Evolutionary conservation across 2,797 vertebrate species (phyloP), one percentile per base, ranked within the genome.

Genomic region (Sylvia borin): DNA sequence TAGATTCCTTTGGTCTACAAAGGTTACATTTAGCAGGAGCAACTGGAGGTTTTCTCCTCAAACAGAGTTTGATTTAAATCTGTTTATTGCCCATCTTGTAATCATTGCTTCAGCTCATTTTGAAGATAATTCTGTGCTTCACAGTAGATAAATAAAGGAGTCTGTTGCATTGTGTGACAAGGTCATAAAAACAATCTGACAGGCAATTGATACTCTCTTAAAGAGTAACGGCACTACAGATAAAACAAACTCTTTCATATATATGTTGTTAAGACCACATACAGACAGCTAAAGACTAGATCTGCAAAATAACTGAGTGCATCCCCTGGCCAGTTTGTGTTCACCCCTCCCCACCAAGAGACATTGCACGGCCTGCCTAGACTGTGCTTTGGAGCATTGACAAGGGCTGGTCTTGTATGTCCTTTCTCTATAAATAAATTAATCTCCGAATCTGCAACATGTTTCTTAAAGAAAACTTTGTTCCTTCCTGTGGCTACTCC

Each of bases 101-200:
- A 64, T 75, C 40, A 75, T 72, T 93, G 43, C 27, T 77, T 61
- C 76, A 60, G 48, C 12, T 90, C 47, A 36, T 93, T 88, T 78
- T 86, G 51, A 88, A 85, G 47, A 61, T 72, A 83, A 87, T 83
- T 77, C 61, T 16, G 4, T 60, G 36, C 48, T 88, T 92, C 64
- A 20, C 53, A 70, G 45, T 29, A 57, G 73, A 78, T 73, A 81
- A 91, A 77, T 80, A 84, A 88, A 83, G 43, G 24, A 77, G 19
- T 90, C 60, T 76, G 36, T 64, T 90, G 47, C 48, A 36, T 43
- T 91, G 38, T 65, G 58, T 91, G 82, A 90, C 66, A 90, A 93
- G 80, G 64, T 88, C 82, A 55, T 78, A 78, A 73, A 92, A 96
- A 42, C 43, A 81, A 73, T 66, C 40, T 68, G 79, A 85, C 70